Evolutionary conservation across 2,797 vertebrate species (phyloP).

Genomic region (Coranthus polyacanthus): DNA sequence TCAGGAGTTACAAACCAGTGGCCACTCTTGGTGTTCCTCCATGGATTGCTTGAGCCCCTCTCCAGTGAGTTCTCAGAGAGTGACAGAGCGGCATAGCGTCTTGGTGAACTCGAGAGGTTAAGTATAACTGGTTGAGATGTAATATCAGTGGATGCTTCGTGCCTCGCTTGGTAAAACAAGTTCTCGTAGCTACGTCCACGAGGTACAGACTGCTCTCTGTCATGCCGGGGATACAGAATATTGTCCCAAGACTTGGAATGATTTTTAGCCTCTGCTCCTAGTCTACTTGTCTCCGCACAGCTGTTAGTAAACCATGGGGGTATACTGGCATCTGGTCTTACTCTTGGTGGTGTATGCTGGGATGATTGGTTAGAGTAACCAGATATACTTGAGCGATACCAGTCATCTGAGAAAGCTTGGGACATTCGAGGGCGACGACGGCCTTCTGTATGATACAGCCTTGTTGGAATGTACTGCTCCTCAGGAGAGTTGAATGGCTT

Average conservation of each 20-base stretch:
- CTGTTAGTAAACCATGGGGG: slow-evolving; percentile 90
- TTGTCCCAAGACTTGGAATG: slow-evolving; percentile 98
- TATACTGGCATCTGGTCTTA: slow-evolving; percentile 80
- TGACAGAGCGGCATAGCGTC: slow-evolving; percentile 94
- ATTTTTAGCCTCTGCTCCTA: slow-evolving; percentile 89
- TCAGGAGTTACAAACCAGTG: slow-evolving; percentile 96
- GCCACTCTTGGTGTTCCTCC: slow-evolving; percentile 82
- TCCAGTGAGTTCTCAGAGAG: slow-evolving; percentile 95
- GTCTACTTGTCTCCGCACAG: slow-evolving; percentile 83
- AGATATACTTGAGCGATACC: slow-evolving; percentile 89
- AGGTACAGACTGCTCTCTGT: slow-evolving; percentile 87
- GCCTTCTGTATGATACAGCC: slow-evolving; percentile 88
- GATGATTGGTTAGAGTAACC: slow-evolving; percentile 85
- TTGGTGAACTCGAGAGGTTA: slow-evolving; percentile 95
- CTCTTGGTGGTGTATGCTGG: slow-evolving; percentile 82
- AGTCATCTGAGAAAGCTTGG: slow-evolving; percentile 88
- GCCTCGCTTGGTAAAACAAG: slow-evolving; percentile 87
- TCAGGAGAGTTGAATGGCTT: slow-evolving; percentile 82
- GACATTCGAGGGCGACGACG: slow-evolving; percentile 85
- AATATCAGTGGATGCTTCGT: slow-evolving; percentile 84
- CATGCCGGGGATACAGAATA: slow-evolving; percentile 88
- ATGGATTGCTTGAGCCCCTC: slow-evolving; percentile 83
- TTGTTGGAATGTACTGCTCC: slow-evolving; percentile 81
- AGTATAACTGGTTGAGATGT: slow-evolving; percentile 92
- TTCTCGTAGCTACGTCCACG: slow-evolving; percentile 96